Base-by-base conservation (phyloP, 2,888 invertebrate genomes). In the Andrena bicolor region DNA sequence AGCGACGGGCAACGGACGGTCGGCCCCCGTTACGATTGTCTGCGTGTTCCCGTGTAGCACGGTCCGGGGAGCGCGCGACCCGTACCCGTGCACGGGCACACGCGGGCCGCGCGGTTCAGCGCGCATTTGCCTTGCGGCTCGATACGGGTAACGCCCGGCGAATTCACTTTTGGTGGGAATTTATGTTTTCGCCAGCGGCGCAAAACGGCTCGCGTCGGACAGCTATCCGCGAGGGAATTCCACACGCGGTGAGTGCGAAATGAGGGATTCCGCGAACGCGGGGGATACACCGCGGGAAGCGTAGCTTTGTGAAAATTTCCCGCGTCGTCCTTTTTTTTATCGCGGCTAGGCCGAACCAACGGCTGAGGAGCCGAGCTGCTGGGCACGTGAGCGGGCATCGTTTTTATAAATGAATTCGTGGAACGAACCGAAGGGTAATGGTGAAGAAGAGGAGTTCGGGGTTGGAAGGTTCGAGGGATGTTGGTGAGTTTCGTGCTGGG, bases 91-190 rank as follows among this genome's bases (percentile, higher is more conserved):
- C 56, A 71, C 32, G 53, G 32, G 64, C 26, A 61, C 41, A 41
- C 13, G 28, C 20, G 51, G 23, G 28, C 49, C 70, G 61, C 80
- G 65, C 60, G 80, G 75, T 72, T 80, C 74, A 61, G 74, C 61
- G 79, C 51, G 63, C 70, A 81, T 84, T 85, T 82, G 84, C 85
- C 84, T 81, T 68, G 75, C 80, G 85, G 85, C 82, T 82, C 82
- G 86, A 84, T 81, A 84, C 51, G 80, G 74, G 68, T 83, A 86
- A 85, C 85, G 81, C 85, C 71, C 78, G 82, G 64, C 83, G 80
- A 87, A 90, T 89, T 89, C 85, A 86, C 83, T 90, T 87, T 83
- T 80, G 76, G 75, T 77, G 82, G 76, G 83, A 90, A 90, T 89
- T 90, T 91, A 87, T 88, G 84, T 88, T 90, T 87, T 87, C 85